Conservation (phyloP, 92 coral and sea anemone species). For the Ricordea florida region DNA sequence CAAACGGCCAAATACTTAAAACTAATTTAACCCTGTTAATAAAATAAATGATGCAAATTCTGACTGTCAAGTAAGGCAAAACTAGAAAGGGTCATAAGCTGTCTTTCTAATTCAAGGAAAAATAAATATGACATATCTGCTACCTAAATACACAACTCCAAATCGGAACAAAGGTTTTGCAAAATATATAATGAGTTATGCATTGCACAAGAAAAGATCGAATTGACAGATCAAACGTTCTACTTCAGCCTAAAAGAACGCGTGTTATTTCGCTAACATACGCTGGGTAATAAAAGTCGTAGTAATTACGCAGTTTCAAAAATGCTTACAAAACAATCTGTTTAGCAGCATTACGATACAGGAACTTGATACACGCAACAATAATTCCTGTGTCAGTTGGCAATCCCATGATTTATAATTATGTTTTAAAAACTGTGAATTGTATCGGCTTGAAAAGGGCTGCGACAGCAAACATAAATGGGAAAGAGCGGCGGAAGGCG, state of each 20-base stretch:
- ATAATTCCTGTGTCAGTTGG: background rate
- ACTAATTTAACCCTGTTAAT: too few species aligned
- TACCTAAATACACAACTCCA: background rate
- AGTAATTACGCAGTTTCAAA: background rate
- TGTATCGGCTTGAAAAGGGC: too few species aligned
- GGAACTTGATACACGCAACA: background rate
- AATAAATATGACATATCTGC: background rate
- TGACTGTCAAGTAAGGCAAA: too few species aligned
- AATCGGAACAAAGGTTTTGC: background rate
- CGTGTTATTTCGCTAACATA: background rate
- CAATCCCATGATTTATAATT: background rate
- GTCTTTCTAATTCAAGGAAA: too few species aligned
- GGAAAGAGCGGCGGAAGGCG: too few species aligned
- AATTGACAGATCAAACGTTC: background rate
- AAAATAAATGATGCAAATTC: too few species aligned
- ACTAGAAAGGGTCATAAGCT: too few species aligned
- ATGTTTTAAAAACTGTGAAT: background rate
- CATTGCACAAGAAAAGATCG: background rate
- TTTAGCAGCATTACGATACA: conserved; percentile 1
- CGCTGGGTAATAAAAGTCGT: background rate
- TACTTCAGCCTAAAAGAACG: background rate
- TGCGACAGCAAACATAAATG: too few species aligned
- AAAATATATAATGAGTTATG: background rate
- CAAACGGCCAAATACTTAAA: too few species aligned
- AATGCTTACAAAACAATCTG: conserved; percentile 5